A percentile compares a stretch with the other conserved stretches of the same genome.
Conservation (phyloP, 2,113 vertebrate species). For the Pao palembangensis region DNA sequence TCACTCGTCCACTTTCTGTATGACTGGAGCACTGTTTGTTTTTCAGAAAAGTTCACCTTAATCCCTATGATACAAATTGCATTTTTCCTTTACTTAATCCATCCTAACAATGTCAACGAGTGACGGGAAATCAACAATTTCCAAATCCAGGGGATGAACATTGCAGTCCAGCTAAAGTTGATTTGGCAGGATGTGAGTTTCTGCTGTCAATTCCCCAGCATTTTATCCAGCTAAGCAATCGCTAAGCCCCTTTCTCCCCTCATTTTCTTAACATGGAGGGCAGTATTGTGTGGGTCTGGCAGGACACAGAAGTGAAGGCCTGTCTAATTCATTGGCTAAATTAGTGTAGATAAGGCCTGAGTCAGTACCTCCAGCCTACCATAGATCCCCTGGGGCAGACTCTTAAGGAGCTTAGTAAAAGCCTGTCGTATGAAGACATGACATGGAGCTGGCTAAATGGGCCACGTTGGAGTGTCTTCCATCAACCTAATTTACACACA, state of each 20-base stretch:
- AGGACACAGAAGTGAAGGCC: constrained; percentile 52
- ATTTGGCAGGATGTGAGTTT: constrained; percentile 29
- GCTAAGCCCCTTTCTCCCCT: constrained; percentile 47
- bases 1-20: constrained; percentile 16
- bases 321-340: constrained; percentile 72
- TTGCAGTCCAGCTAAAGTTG: constrained; percentile 43
- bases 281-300: constrained; percentile 55
- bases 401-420: constrained; percentile 81
- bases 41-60: constrained; percentile 41
- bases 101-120: constrained; percentile 45
- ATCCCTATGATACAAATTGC: constrained; percentile 53
- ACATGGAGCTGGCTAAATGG: constrained; percentile 75
- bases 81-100: constrained; percentile 58
- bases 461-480: constrained; percentile 70
- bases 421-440: constrained; percentile 74
- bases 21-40: constrained; percentile 33
- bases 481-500: constrained; percentile 66
- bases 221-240: constrained; percentile 49
- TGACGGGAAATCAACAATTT: constrained; percentile 55
- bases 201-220: constrained; percentile 25
- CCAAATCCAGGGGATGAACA: constrained; percentile 23
- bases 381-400: constrained; percentile 72
- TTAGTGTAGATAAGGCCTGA: constrained; percentile 75
- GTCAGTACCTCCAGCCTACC: constrained; percentile 71
- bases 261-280: constrained; percentile 55